Conservation (phyloP, 1,140 invertebrate genomes). For the Lepidurus arcticus region DNA sequence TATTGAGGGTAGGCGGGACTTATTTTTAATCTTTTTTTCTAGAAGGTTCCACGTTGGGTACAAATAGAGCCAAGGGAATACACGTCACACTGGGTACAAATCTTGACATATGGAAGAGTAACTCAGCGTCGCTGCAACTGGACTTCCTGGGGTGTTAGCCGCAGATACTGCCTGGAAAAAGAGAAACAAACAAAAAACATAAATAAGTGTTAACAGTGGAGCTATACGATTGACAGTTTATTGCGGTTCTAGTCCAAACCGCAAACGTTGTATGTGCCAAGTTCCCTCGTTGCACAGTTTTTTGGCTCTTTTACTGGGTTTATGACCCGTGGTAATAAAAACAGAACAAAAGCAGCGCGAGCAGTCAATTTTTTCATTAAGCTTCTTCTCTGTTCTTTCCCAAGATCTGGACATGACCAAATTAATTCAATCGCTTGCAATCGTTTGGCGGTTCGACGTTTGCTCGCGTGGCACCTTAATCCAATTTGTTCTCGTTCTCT, state of each 20-base stretch:
- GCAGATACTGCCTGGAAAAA: neutral
- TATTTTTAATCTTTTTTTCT: too few relatives aligned
- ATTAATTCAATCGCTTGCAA: conserved; percentile 12
- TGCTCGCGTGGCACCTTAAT: neutral
- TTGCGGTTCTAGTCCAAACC: neutral
- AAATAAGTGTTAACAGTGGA: neutral
- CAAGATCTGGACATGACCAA: neutral
- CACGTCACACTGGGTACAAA: conserved; percentile 6
- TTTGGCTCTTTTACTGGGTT: neutral
- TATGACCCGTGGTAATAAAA: neutral
- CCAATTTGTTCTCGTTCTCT: neutral
- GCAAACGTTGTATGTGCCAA: neutral
- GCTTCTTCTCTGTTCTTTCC: neutral
- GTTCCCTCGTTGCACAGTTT: neutral
- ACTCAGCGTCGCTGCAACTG: conserved; percentile 4
- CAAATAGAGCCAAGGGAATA: too few relatives aligned
- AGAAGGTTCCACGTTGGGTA: too few relatives aligned
- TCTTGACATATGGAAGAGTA: conserved; percentile 19
- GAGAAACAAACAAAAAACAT: neutral
- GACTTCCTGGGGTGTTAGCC: conserved; percentile 6
- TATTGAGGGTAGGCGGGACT: too few relatives aligned
- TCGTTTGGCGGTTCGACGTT: neutral
- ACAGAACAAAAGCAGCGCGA: neutral
- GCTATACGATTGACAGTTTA: too few relatives aligned
- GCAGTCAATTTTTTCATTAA: neutral